Evolutionary conservation across 1,140 invertebrate species (phyloP).

Genomic region (Heterodera schachtii): DNA sequence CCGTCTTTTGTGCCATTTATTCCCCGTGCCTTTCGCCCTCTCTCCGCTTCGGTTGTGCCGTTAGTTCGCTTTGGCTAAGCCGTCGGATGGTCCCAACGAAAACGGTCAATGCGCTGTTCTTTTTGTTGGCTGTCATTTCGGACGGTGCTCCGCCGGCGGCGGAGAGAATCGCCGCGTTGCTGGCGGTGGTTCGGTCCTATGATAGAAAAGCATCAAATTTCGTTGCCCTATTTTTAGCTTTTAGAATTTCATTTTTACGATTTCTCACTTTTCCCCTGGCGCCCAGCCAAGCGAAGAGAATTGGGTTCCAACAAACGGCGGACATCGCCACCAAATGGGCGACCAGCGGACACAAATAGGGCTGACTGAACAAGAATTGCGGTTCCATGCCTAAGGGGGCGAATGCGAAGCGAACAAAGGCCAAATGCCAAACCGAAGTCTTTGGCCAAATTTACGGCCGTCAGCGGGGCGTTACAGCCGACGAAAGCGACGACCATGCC

Average conservation of each 20-base stretch:
- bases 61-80: neutral
- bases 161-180: neutral
- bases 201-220: neutral
- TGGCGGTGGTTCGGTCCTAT: neutral
- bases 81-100: neutral
- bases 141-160: neutral
- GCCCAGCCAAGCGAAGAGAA: slow-evolving; percentile 59
- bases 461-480: slow-evolving; percentile 55
- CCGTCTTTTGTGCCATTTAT: too few relatives aligned
- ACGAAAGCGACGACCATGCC: slow-evolving; percentile 59
- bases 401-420: neutral
- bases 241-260: neutral
- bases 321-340: slow-evolving; percentile 60
- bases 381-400: slow-evolving; percentile 51
- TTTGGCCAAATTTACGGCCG: slow-evolving; percentile 54
- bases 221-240: neutral
- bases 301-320: slow-evolving; percentile 59
- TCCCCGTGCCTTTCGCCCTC: too few relatives aligned
- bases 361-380: slow-evolving; percentile 48
- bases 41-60: neutral
- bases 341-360: slow-evolving; percentile 56
- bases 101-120: neutral
- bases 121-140: neutral
- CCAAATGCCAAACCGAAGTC: slow-evolving; percentile 50
- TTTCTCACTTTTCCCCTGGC: neutral